Evolutionary conservation across 2,888 invertebrate species (phyloP), one percentile per base, ranked within the genome.

Genomic region (Stenoptilia bipunctidactyla): DNA sequence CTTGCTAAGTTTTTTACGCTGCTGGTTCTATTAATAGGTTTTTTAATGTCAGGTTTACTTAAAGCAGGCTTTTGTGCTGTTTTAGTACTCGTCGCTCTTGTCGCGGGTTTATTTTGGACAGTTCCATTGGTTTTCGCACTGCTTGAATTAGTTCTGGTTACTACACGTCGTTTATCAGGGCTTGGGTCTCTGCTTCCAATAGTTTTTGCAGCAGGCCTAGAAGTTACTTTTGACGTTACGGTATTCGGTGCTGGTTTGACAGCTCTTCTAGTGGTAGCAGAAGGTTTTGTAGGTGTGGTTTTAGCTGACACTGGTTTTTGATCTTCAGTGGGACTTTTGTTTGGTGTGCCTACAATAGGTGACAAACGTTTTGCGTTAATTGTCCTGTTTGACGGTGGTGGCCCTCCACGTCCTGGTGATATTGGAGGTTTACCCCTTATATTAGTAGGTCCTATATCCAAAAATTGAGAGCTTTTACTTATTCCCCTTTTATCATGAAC

Each of bases 341-440:
- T 85, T 20, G 85, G 85, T 6, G 85, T 85, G 1, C 84, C 82
- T 33, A 82, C 83, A 15, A 85, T 85, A 2, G 85, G 85, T 8
- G 85, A 85, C 1, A 85, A 56, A 37, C 85, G 61, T 63, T 85
- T 85, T 9, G 83, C 53, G 41, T 77, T 84, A 1, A 84, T 73
- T 13, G 66, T 50, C 51, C 63, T 79, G 36, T 84, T 82, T 0
- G 80, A 71, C 33, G 85, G 84, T 0, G 85, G 85, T 12, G 85
- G 85, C 0, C 84, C 84, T 40, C 56, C 66, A 57, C 67, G 73
- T 1, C 76, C 77, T 1, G 85, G 84, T 27, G 82, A 82, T 39
- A 79, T 83, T 10, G 85, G 84, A 35, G 84, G 84, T 51, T 84
- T 85, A 0, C 77, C 72, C 58, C 66, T 77, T n/a, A 84, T 69